Evolutionary conservation across 2,113 vertebrate species (phyloP).

Genomic region (Hemicordylus capensis): DNA sequence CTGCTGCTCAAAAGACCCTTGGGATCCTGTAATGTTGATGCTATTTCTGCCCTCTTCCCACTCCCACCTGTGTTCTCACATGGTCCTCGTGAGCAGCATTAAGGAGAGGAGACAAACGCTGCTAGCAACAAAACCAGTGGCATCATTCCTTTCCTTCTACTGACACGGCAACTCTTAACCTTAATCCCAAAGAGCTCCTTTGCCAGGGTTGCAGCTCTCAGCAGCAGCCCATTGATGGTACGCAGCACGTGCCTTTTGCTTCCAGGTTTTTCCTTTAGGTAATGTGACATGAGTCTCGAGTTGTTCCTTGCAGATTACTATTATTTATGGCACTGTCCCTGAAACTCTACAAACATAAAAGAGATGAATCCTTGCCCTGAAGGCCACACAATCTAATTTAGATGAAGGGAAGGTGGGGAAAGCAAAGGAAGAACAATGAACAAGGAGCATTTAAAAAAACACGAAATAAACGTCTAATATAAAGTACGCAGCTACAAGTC

Average conservation of each 20-base stretch:
- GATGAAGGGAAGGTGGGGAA: not conserved
- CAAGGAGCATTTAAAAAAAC: not conserved
- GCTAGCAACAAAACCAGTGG: not conserved
- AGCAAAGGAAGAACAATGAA: conserved; percentile 8
- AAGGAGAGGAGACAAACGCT: not conserved
- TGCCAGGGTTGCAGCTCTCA: not conserved
- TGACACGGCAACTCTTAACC: not conserved
- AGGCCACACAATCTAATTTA: conserved; percentile 12
- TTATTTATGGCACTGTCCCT: conserved; percentile 6
- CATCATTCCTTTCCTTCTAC: not conserved
- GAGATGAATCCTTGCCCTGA: conserved; percentile 20
- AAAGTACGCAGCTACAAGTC: not conserved
- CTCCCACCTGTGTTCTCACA: too few relatives aligned
- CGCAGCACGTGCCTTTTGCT: not conserved
- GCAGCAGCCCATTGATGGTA: not conserved
- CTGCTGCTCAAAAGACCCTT: too few relatives aligned
- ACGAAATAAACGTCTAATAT: conserved; percentile 3
- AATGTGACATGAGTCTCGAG: conserved; percentile 11
- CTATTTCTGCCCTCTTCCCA: too few relatives aligned
- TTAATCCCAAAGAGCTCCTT: not conserved
- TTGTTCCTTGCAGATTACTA: not conserved
- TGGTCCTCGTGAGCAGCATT: not conserved
- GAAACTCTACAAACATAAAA: conserved; percentile 9
- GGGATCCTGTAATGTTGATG: too few relatives aligned
- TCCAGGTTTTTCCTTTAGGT: not conserved